phyloP scores from a whole-genome alignment of 2,113 vertebrate genomes.

The Mesembrinibis cayennensis region DNA sequence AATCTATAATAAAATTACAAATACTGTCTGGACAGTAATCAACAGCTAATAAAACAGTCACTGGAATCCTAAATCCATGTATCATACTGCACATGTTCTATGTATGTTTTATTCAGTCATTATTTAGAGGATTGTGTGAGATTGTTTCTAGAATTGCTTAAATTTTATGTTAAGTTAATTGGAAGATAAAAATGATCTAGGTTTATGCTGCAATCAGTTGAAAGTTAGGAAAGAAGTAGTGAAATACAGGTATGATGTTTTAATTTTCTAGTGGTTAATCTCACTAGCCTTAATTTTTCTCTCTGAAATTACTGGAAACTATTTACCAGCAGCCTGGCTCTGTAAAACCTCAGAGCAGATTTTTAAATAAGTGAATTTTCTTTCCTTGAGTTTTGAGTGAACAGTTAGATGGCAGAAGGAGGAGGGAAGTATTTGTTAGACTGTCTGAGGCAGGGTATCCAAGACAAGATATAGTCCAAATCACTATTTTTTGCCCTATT shows the following conservation, averaged over 20 bases:
- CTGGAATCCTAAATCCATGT: neutral
- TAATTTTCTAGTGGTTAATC: neutral
- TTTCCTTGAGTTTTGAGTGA: neutral
- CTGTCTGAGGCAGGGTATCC: neutral
- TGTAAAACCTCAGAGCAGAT: neutral
- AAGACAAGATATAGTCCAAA: neutral
- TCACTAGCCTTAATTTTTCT: neutral
- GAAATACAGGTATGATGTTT: neutral
- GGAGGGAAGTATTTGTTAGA: neutral
- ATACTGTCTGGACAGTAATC: neutral
- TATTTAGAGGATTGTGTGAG: neutral
- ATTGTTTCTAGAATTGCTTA: neutral
- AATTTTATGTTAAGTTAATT: neutral
- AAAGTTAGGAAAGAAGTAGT: neutral
- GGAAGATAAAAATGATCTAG: neutral
- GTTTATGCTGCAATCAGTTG: neutral
- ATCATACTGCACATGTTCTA: neutral
- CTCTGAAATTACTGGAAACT: neutral
- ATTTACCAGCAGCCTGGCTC: neutral
- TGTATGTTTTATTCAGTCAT: neutral
- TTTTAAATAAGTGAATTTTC: neutral
- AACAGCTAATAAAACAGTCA: slow-evolving; percentile 49
- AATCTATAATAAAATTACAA: slow-evolving; percentile 22
- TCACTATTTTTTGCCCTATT: accelerated
- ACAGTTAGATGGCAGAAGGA: neutral